phyloP scores from a whole-genome alignment of 2,888 invertebrate genomes.

The Pandemis heparana region DNA sequence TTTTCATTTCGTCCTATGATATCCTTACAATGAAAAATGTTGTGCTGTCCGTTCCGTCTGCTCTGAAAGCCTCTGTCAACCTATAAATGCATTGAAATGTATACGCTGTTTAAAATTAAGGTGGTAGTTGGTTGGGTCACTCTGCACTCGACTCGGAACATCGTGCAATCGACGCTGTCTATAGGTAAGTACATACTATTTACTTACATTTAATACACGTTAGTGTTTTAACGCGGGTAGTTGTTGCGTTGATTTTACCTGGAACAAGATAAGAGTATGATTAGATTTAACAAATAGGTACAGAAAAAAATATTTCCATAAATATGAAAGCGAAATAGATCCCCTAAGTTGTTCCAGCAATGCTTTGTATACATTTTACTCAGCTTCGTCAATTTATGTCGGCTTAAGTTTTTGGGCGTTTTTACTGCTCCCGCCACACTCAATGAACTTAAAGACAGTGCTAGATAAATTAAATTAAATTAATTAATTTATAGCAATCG shows the following conservation, averaged over 20 bases:
- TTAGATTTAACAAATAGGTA: neutral
- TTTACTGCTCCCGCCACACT: no score
- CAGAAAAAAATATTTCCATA: neutral
- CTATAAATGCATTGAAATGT: neutral
- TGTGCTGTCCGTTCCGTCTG: no score
- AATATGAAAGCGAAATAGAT: neutral
- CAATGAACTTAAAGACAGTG: no score
- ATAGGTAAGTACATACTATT: no score
- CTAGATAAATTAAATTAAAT: no score
- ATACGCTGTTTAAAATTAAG: neutral
- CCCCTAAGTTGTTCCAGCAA: no score
- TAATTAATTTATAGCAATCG: no score
- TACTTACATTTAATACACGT: neutral
- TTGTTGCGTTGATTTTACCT: constrained; percentile 1
- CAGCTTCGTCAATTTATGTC: no score
- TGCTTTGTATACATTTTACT: no score
- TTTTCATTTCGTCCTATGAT: constrained; percentile 12
- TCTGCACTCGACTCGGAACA: constrained; percentile 8
- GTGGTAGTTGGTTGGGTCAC: no score
- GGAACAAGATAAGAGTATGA: neutral
- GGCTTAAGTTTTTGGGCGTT: no score
- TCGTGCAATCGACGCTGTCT: constrained; percentile 1
- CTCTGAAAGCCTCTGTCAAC: neutral
- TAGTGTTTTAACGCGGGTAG: neutral
- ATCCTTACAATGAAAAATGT: neutral